These are phyloP conservation scores for Agrilus planipennis DNA, from an alignment of 1,140 invertebrate species.

Conservation along the genomic window DNA sequence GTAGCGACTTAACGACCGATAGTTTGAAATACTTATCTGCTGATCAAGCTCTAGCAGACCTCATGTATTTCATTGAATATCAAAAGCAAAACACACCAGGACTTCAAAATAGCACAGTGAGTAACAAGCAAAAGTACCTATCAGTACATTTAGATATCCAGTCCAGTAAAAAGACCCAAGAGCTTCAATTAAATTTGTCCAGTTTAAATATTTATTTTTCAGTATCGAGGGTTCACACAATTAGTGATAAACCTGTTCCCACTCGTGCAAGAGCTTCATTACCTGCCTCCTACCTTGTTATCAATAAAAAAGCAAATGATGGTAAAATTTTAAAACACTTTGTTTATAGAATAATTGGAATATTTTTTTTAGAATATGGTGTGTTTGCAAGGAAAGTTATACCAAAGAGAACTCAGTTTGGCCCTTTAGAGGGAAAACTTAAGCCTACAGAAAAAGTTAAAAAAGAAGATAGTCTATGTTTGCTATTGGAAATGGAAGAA, in stretches of 20 bases:
- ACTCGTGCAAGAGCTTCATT: slow-evolving; percentile 61
- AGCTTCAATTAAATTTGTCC: no score
- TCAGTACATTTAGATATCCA: no score
- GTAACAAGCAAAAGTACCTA: background rate
- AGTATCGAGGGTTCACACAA: slow-evolving; percentile 43
- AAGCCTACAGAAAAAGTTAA: slow-evolving; percentile 26
- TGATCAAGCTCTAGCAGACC: background rate
- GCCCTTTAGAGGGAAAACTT: slow-evolving; percentile 60
- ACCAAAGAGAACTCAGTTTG: slow-evolving; percentile 60
- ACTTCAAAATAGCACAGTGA: no score
- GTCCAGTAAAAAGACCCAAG: no score
- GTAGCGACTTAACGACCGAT: background rate
- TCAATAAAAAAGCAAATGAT: slow-evolving; percentile 35
- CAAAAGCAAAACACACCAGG: no score
- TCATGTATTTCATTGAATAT: background rate
- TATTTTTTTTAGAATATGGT: slow-evolving; percentile 41
- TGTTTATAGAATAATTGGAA: background rate
- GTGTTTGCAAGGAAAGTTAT: slow-evolving; percentile 63
- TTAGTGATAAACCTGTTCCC: slow-evolving; percentile 60
- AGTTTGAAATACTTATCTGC: background rate
- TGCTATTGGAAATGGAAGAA: slow-evolving; percentile 39
- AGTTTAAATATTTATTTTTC: no score
- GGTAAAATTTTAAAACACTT: slow-evolving; percentile 5
- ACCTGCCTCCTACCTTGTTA: slow-evolving; percentile 50
- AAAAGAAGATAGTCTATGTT: slow-evolving; percentile 25